These are phyloP conservation scores for Lithobates sylvaticus DNA, from an alignment of 2,797 vertebrate species.

Conservation along the genomic window DNA sequence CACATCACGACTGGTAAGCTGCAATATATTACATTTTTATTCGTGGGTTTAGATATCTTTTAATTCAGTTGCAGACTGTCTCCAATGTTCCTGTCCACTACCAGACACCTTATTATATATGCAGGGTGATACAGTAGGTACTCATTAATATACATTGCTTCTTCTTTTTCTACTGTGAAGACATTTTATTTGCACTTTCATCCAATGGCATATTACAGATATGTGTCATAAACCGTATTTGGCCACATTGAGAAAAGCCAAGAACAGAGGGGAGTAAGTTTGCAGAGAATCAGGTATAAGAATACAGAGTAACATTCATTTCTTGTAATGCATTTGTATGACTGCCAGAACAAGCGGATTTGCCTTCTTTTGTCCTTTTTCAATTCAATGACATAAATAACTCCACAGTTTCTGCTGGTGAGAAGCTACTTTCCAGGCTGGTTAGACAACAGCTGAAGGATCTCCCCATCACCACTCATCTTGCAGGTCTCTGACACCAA, in stretches of 20 bases:
- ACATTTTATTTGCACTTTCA: background rate
- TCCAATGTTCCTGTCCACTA: background rate
- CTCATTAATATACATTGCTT: background rate
- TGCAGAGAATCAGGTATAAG: slow-evolving; percentile 20
- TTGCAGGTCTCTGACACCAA: too few species aligned
- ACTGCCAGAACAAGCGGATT: slow-evolving; percentile 66
- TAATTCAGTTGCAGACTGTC: background rate
- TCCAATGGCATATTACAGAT: background rate
- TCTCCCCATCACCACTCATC: too few species aligned
- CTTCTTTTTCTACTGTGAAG: slow-evolving; percentile 1
- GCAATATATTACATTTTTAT: background rate
- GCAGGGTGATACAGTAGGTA: background rate
- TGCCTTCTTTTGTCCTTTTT: slow-evolving; percentile 77
- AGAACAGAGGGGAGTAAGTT: slow-evolving; percentile 20
- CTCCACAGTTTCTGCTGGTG: slow-evolving; percentile 53
- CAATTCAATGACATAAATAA: slow-evolving; percentile 81
- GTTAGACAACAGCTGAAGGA: too few species aligned
- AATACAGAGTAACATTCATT: slow-evolving; percentile 9
- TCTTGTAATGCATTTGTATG: slow-evolving; percentile 53
- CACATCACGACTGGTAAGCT: background rate
- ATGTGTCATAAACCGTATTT: background rate
- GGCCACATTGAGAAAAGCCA: slow-evolving; percentile 1
- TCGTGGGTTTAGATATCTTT: background rate
- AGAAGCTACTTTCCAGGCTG: too few species aligned
- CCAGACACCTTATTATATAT: background rate